Evolutionary conservation across 2,797 vertebrate species (phyloP).

Genomic region (Mus caroli): DNA sequence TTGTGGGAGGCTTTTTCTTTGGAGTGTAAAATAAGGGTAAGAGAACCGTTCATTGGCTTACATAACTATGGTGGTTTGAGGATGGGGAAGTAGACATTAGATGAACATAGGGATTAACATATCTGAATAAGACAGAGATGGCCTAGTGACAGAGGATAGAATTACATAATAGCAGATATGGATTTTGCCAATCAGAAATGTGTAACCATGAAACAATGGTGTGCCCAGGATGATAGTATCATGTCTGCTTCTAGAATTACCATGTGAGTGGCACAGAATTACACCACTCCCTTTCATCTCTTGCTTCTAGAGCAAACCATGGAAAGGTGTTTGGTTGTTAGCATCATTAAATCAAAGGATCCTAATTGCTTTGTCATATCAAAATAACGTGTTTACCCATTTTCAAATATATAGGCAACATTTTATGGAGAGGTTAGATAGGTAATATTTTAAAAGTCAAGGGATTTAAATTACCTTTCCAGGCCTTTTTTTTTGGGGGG

Average conservation of each 20-base stretch:
- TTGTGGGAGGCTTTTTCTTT: too few relatives aligned
- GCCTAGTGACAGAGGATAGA: neutral
- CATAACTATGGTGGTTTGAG: neutral
- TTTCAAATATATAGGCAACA: neutral
- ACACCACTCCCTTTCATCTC: neutral
- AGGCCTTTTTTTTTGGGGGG: neutral
- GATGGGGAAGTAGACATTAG: too few relatives aligned
- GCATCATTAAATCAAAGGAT: neutral
- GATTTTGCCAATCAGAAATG: neutral
- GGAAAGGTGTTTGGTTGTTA: neutral
- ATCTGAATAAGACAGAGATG: neutral
- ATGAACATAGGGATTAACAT: neutral
- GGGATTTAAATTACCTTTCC: neutral
- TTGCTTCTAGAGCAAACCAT: neutral
- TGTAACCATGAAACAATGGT: neutral
- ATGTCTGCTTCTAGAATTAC: neutral
- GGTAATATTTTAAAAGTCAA: neutral
- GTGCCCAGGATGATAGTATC: fast-evolving
- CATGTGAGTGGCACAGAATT: neutral
- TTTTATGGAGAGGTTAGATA: neutral
- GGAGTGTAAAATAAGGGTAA: too few relatives aligned
- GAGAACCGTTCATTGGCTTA: neutral
- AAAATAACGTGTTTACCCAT: neutral
- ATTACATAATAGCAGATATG: neutral
- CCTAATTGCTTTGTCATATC: neutral